Evolutionary conservation across 2,797 vertebrate genomes (phyloP).

Genomic region (Takifugu rubripes): DNA sequence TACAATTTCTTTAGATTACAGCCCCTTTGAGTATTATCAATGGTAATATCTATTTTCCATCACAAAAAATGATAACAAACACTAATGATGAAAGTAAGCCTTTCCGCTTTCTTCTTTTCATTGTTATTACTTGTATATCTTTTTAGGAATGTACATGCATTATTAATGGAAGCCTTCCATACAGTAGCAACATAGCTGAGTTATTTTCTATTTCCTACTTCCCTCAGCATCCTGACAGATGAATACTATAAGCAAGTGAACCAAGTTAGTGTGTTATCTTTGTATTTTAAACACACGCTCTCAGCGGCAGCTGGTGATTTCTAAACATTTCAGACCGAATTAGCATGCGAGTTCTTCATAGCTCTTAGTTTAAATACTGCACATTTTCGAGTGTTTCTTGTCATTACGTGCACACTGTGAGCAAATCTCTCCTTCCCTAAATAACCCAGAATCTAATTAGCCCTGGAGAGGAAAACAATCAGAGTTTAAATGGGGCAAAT

Average conservation of each 20-base stretch:
- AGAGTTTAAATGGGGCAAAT: conserved; percentile 63
- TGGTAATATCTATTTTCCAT: conserved; percentile 47
- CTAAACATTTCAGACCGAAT: conserved; percentile 43
- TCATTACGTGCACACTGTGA: conserved; percentile 53
- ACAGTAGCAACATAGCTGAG: conserved; percentile 50
- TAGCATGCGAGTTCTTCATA: conserved; percentile 34
- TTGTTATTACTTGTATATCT: conserved; percentile 43
- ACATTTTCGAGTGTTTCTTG: conserved; percentile 59
- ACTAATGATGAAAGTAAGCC: conserved; percentile 36
- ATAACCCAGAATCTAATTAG: conserved; percentile 69
- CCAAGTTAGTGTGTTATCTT: conserved; percentile 36
- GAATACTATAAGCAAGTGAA: conserved; percentile 34
- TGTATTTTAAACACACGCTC: conserved; percentile 24
- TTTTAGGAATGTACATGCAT: conserved; percentile 54
- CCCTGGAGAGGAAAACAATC: conserved; percentile 63
- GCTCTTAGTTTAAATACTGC: conserved; percentile 47
- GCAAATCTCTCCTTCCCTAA: conserved; percentile 57
- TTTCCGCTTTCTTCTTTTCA: conserved; percentile 21
- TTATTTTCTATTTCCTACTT: conserved; percentile 58
- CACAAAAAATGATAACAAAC: conserved; percentile 57
- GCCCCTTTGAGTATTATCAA: conserved; percentile 34
- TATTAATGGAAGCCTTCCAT: conserved; percentile 63
- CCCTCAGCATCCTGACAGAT: conserved; percentile 40
- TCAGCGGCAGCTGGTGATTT: conserved; percentile 34
- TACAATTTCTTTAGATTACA: conserved; percentile 30